These are phyloP conservation scores for Pachyrhynchus sulphureomaculatus DNA, from an alignment of 1,140 invertebrate species.

Conservation along the genomic window DNA sequence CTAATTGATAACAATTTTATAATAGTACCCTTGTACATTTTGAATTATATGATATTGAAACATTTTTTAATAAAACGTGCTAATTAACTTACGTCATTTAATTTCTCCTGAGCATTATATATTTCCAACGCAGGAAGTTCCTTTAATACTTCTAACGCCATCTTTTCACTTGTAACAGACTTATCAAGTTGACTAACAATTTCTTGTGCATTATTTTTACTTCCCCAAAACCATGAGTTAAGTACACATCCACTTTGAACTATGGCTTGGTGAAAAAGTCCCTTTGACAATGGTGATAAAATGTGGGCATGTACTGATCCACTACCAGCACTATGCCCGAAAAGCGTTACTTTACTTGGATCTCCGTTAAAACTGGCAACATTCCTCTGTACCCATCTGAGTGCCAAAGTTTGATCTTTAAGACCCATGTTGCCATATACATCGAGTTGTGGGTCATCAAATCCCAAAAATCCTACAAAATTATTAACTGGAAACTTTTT, in stretches of 20 bases:
- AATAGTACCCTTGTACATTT: neutral
- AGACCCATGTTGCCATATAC: slow-evolving; percentile 63
- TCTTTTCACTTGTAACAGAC: neutral
- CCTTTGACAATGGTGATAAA: slow-evolving; percentile 58
- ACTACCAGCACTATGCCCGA: slow-evolving; percentile 61
- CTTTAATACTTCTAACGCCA: slow-evolving; percentile 1
- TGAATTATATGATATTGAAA: too few relatives aligned
- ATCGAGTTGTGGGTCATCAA: slow-evolving; percentile 43
- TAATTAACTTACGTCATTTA: slow-evolving; percentile 6
- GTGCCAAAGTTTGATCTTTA: slow-evolving; percentile 60
- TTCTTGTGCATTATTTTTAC: slow-evolving; percentile 6
- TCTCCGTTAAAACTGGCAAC: slow-evolving; percentile 62
- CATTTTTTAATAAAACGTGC: too few relatives aligned
- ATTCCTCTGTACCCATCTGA: slow-evolving; percentile 63
- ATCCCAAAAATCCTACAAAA: slow-evolving; percentile 44
- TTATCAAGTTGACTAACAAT: neutral
- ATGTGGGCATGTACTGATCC: slow-evolving; percentile 55
- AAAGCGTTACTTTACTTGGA: slow-evolving; percentile 60
- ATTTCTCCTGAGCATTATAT: slow-evolving; percentile 7
- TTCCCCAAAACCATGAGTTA: slow-evolving; percentile 53
- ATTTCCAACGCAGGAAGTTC: neutral
- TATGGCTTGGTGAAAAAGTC: slow-evolving; percentile 61
- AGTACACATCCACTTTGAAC: slow-evolving; percentile 61
- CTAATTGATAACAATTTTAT: too few relatives aligned
- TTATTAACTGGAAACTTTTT: too few relatives aligned